A percentile compares a stretch with the other conserved stretches of the same genome.
These are phyloP conservation scores for Sebastes umbrosus DNA, from an alignment of 2,797 vertebrate genomes.

Conservation along the genomic window DNA sequence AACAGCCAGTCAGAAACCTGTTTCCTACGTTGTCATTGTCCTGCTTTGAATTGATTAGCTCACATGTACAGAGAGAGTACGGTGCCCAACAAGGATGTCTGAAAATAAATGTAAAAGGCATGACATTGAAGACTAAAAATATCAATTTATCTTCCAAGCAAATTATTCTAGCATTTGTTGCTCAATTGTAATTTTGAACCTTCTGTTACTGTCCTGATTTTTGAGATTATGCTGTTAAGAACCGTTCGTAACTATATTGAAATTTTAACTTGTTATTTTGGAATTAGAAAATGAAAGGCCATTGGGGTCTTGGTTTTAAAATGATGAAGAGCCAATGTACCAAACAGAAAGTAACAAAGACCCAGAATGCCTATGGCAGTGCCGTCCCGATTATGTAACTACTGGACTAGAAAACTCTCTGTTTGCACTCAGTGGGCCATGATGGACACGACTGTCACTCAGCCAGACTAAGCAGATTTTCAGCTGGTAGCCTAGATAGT, in stretches of 20 bases:
- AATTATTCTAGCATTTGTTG: background rate
- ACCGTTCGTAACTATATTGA: background rate
- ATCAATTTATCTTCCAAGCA: background rate
- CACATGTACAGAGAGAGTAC: too few relatives aligned
- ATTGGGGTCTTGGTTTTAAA: background rate
- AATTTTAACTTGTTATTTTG: background rate
- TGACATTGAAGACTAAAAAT: background rate
- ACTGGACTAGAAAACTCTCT: constrained; percentile 38
- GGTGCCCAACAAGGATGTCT: background rate
- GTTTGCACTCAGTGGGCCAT: constrained; percentile 53
- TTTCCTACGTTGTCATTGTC: background rate
- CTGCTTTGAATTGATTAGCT: too few relatives aligned
- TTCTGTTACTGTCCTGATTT: background rate
- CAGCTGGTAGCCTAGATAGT: background rate
- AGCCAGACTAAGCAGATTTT: constrained; percentile 24
- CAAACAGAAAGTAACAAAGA: constrained; percentile 36
- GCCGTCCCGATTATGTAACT: constrained; percentile 44
- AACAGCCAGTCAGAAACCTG: background rate
- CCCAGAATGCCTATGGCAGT: constrained; percentile 18
- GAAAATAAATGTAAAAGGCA: background rate
- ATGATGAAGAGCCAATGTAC: constrained; percentile 3
- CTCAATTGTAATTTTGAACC: background rate
- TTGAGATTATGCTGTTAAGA: background rate
- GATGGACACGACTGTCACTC: constrained; percentile 25
- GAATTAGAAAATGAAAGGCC: background rate